Conservation (phyloP, 2,888 invertebrate genomes). For the Chironomus riparius region DNA sequence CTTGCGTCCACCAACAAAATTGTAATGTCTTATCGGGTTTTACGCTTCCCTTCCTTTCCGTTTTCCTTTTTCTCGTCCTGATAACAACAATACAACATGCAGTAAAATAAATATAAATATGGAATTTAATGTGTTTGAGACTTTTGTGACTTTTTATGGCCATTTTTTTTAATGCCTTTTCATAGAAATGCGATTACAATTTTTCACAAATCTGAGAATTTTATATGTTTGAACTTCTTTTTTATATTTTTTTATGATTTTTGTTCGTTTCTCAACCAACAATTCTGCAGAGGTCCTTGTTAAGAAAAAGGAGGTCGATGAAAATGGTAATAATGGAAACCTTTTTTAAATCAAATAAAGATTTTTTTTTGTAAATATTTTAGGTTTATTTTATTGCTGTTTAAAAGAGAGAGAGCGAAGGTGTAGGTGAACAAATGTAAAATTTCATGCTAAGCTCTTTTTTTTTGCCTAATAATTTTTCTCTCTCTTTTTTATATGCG, state of each 20-base stretch:
- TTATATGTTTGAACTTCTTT: background rate
- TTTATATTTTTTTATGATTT: background rate
- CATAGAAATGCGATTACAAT: background rate
- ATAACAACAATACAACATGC: background rate
- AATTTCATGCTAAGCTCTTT: no score
- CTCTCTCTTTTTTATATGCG: background rate
- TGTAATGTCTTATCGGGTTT: conserved; percentile 4
- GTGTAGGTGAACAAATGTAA: no score
- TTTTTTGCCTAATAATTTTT: no score
- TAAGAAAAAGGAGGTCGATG: background rate
- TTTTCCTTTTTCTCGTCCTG: no score
- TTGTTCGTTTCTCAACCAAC: background rate
- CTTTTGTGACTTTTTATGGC: conserved; percentile 2
- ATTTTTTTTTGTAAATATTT: no score
- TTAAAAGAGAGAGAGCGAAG: no score
- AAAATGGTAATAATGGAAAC: background rate
- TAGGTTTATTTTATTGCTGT: no score
- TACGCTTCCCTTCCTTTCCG: background rate
- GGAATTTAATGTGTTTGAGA: conserved; percentile 6
- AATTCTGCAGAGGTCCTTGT: background rate
- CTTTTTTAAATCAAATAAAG: background rate
- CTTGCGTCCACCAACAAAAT: background rate
- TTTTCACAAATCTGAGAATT: background rate
- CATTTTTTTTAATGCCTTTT: background rate
- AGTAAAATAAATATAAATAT: conserved; percentile 14